A percentile compares a stretch with the other conserved stretches of the same genome.
These are phyloP conservation scores for Gymnodraco acuticeps DNA, from an alignment of 2,797 vertebrate species.

Conservation along the genomic window DNA sequence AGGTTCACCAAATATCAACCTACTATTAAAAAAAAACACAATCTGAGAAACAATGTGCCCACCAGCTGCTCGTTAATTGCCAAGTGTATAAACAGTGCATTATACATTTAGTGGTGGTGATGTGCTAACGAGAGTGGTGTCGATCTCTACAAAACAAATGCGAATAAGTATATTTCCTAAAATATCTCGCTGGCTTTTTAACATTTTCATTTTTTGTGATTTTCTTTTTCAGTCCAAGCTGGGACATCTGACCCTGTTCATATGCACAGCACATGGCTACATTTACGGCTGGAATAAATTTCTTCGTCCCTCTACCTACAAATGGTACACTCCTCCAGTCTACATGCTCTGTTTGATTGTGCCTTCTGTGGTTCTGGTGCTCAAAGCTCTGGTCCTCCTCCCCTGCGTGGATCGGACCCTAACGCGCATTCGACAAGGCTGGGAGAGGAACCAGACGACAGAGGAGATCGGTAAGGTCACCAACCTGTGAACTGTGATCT, in stretches of 20 bases:
- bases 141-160: neutral
- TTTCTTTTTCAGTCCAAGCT: conserved; percentile 88
- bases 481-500: conserved; percentile 44
- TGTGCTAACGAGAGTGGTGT: neutral
- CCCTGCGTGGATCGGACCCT: conserved; percentile 90
- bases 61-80: neutral
- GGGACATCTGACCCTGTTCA: conserved; percentile 89
- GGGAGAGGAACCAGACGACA: conserved; percentile 83
- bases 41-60: neutral
- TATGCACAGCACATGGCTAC: conserved; percentile 90
- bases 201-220: neutral
- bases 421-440: conserved; percentile 90
- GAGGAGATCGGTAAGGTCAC: conserved; percentile 41
- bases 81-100: neutral
- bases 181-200: neutral
- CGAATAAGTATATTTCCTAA: neutral
- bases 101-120: neutral
- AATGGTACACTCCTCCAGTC: conserved; percentile 87
- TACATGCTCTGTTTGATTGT: conserved; percentile 89
- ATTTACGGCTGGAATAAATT: conserved; percentile 89
- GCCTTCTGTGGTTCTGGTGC: conserved; percentile 87
- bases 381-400: conserved; percentile 89
- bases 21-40: neutral
- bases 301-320: conserved; percentile 77
- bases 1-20: neutral